phyloP scores from a whole-genome alignment of 2,888 invertebrate species.

The Carpatolechia fugitivella region DNA sequence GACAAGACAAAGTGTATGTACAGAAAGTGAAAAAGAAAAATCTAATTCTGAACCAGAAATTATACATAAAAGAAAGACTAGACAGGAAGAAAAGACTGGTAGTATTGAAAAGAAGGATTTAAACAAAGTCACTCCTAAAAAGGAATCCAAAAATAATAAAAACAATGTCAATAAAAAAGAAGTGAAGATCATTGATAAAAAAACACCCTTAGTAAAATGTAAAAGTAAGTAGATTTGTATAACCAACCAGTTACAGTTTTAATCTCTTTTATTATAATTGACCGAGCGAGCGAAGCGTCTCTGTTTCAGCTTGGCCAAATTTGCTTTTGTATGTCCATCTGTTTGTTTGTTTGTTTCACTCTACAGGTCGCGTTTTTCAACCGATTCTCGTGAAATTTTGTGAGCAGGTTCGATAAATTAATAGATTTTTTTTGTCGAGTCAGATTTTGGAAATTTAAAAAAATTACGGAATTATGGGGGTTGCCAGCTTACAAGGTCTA shows the following conservation, averaged over 20 bases:
- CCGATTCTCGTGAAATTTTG: too few species aligned
- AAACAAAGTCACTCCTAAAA: constrained; percentile 29
- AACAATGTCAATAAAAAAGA: constrained; percentile 32
- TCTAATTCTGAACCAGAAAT: constrained; percentile 22
- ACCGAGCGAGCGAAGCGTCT: too few species aligned
- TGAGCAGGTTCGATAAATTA: too few species aligned
- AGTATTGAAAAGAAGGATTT: not conserved
- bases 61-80: not conserved
- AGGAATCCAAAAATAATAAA: constrained; percentile 33
- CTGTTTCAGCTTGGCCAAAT: too few species aligned
- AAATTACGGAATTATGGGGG: too few species aligned
- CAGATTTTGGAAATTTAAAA: too few species aligned
- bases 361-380: too few species aligned
- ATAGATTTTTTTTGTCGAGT: too few species aligned
- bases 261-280: too few species aligned
- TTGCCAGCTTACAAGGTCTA: too few species aligned
- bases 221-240: constrained; percentile 38
- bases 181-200: constrained; percentile 33
- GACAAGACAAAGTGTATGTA: constrained; percentile 30
- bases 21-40: constrained; percentile 29
- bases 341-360: too few species aligned
- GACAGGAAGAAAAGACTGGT: constrained; percentile 2
- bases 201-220: constrained; percentile 23
- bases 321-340: too few species aligned
- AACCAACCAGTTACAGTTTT: not conserved